Base-by-base conservation (phyloP, 2,113 vertebrate species). In the Synodontis membranacea region DNA sequence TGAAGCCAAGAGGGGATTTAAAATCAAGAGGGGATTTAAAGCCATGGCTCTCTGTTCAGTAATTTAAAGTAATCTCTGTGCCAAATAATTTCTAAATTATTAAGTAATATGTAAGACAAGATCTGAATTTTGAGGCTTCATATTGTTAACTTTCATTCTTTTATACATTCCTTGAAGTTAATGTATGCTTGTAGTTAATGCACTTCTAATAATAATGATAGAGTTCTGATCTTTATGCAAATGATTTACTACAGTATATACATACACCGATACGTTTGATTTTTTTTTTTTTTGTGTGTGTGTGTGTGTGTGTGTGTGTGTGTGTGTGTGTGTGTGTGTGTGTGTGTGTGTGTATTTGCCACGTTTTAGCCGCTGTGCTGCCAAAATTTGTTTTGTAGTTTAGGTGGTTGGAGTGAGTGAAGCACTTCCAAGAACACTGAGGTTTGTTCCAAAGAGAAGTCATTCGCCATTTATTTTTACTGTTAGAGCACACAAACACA, bases 381-480 rank as follows among this genome's bases (percentile, higher is more conserved):
- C 74, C 44, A 78, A 78, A 31, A 52, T n/a, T 46, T 0, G 7
- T 75, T 78, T 48, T 78, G 2, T 78, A 78, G n/a, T 9, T 50
- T 78, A 46, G 12, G 44, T 50, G 28, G n/a, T 31, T 78, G 17
- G 46, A 9, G 6, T 15, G 46, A 50, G 28, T 34, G 44, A 75
- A 75, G 72, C 44, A n/a, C 44, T 75, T 75, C 4, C 42, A 75
- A 48, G n/a, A 75, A 75, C 42, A 48, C 1, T 75, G 25, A 75
- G 72, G 42, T n/a, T 19, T n/a, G 25, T 48, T 48, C 28, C 42
- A 75, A 48, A 2, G 12, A 75, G 72, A 50, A 50, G 74, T 52
- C n/a, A 31, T 48, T 50, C 46, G 50, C 52, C 74, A 21, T 78
- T 78, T 78, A 50, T 78, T 75, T 75, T 75, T 75, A 46, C 25